phyloP scores from a whole-genome alignment of 1,140 invertebrate genomes.

The Heliothis subflexa region DNA sequence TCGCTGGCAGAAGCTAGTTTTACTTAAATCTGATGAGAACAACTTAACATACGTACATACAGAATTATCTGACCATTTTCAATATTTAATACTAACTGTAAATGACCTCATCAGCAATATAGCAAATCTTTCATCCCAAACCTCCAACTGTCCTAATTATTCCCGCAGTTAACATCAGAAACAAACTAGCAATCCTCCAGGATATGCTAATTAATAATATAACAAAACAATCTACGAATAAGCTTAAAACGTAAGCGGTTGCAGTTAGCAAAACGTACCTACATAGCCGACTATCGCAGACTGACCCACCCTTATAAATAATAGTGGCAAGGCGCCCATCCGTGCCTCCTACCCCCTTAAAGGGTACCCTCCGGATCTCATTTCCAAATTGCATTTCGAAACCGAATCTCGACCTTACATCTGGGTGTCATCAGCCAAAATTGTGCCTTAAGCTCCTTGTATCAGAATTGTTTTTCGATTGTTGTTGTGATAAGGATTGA shows the following conservation, averaged over 20 bases:
- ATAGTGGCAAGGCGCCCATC: slow-evolving; percentile 81
- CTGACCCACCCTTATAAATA: slow-evolving; percentile 86
- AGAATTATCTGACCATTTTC: not conserved
- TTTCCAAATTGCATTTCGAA: slow-evolving; percentile 85
- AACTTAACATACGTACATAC: too few species aligned
- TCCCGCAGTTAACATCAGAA: slow-evolving; percentile 43
- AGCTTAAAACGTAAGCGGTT: slow-evolving; percentile 69
- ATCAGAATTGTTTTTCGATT: slow-evolving; percentile 59
- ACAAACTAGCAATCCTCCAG: slow-evolving; percentile 31
- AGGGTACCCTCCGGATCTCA: slow-evolving; percentile 83
- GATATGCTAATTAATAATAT: slow-evolving; percentile 63
- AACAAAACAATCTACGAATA: slow-evolving; percentile 74
- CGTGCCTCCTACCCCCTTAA: slow-evolving; percentile 74
- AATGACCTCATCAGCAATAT: not conserved
- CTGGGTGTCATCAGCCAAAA: slow-evolving; percentile 58
- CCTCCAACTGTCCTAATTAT: slow-evolving; percentile 25
- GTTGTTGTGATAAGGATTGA: slow-evolving; percentile 70
- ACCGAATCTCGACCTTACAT: slow-evolving; percentile 83
- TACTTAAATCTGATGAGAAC: too few species aligned
- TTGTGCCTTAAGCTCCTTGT: slow-evolving; percentile 54
- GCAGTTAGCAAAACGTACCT: slow-evolving; percentile 65
- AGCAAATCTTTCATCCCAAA: not conserved
- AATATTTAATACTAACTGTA: not conserved
- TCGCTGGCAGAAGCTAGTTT: not conserved
- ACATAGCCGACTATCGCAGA: slow-evolving; percentile 73